Evolutionary conservation across 1,140 invertebrate genomes (phyloP).

Genomic region (Lutraria rhynchaena): DNA sequence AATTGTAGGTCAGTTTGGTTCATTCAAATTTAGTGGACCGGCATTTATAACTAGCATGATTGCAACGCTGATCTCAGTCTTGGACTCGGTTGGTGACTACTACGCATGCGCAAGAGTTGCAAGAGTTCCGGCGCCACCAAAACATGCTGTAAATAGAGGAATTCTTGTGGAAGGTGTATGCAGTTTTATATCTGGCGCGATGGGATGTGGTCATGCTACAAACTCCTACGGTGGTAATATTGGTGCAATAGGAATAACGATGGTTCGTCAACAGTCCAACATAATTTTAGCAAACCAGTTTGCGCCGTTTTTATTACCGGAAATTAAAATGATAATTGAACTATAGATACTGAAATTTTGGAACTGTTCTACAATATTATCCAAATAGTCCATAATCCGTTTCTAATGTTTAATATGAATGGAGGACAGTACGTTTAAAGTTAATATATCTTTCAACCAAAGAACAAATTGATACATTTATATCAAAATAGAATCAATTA

Average conservation of each 20-base stretch:
- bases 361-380: no score
- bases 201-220: conserved; percentile 92
- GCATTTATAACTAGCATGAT: conserved; percentile 57
- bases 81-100: conserved; percentile 75
- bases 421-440: no score
- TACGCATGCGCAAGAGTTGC: conserved; percentile 73
- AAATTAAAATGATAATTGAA: no score
- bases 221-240: conserved; percentile 93
- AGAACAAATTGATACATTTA: no score
- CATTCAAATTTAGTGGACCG: conserved; percentile 50
- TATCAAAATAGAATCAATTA: no score
- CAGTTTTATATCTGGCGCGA: conserved; percentile 90
- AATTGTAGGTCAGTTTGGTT: conserved; percentile 65
- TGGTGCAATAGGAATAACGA: conserved; percentile 89
- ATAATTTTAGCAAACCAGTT: no score
- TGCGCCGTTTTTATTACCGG: no score
- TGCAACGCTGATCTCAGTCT: conserved; percentile 61
- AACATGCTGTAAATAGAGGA: conserved; percentile 83
- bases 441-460: no score
- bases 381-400: no score
- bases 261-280: neutral
- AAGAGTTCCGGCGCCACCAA: conserved; percentile 73
- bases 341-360: no score
- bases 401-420: no score
- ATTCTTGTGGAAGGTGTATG: conserved; percentile 93